A percentile compares a stretch with the other conserved stretches of the same genome.
Conservation (phyloP, 2,113 vertebrate species). For the Equus przewalskii region DNA sequence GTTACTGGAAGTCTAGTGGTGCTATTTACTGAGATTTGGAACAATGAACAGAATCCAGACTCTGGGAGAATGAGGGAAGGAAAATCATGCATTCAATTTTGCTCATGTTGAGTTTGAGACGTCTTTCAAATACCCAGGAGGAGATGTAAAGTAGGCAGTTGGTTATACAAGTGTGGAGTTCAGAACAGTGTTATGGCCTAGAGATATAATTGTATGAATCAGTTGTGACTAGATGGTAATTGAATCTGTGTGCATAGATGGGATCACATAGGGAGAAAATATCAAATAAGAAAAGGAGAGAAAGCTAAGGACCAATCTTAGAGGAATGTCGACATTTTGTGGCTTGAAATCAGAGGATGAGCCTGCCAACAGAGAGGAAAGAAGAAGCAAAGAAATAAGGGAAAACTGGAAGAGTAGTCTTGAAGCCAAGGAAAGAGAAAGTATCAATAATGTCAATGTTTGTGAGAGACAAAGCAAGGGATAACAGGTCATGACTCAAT, state of each 20-base stretch:
- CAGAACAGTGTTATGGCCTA: conserved; percentile 1
- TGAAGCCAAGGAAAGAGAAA: not conserved
- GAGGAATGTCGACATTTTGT: not conserved
- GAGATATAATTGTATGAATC: conserved; percentile 58
- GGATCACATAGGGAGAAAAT: conserved; percentile 39
- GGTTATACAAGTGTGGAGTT: conserved; percentile 42
- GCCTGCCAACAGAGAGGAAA: not conserved
- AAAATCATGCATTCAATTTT: conserved; percentile 36
- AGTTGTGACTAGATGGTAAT: conserved; percentile 42
- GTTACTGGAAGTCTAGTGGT: not conserved
- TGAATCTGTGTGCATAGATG: conserved; percentile 46
- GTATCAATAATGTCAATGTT: not conserved
- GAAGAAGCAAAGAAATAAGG: not conserved
- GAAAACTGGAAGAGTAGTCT: not conserved
- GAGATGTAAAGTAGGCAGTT: not conserved
- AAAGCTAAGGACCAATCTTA: not conserved
- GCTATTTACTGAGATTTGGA: not conserved
- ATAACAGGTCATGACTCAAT: not conserved
- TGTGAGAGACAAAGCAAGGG: not conserved
- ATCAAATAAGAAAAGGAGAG: not conserved
- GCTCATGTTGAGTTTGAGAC: conserved; percentile 34
- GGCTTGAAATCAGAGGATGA: not conserved
- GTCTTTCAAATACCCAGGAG: conserved; percentile 32
- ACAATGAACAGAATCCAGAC: not conserved
- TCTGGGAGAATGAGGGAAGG: not conserved